Evolutionary conservation across 1,140 invertebrate species (phyloP).

Genomic region (Tribolium madens): DNA sequence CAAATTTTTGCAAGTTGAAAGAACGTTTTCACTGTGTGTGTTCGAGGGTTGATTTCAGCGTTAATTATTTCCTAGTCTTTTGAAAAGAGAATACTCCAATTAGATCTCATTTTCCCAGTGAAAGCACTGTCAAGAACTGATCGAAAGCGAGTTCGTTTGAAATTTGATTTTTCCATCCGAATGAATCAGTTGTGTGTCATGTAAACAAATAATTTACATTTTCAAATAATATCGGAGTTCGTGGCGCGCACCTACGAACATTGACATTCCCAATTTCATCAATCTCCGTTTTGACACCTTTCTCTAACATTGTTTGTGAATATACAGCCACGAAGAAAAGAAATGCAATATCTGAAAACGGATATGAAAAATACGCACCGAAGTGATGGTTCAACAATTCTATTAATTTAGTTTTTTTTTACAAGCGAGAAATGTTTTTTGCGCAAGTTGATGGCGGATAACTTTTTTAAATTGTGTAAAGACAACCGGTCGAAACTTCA

Average conservation of each 20-base stretch:
- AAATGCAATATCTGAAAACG: conserved; percentile 32
- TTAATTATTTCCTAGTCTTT: not conserved
- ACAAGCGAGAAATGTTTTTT: not conserved
- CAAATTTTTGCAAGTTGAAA: not conserved
- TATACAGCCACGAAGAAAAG: conserved; percentile 4
- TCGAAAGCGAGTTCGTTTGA: conserved; percentile 15
- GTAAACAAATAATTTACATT: conserved; percentile 39
- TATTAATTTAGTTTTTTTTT: conserved; percentile 11
- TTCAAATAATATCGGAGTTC: conserved; percentile 15
- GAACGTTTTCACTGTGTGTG: not conserved
- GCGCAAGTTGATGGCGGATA: not conserved
- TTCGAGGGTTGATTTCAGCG: not conserved
- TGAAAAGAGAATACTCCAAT: not conserved
- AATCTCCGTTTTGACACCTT: conserved; percentile 38
- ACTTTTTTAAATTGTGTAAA: conserved; percentile 9
- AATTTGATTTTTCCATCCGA: conserved; percentile 20
- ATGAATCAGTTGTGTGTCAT: conserved; percentile 23
- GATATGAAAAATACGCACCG: conserved; percentile 22
- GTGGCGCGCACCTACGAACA: conserved; percentile 18
- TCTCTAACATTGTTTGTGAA: conserved; percentile 21
- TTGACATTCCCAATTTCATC: conserved; percentile 32
- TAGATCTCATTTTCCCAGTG: not conserved
- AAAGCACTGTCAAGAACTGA: not conserved
- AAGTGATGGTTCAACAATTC: conserved; percentile 35
- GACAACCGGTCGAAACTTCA: not conserved